Conservation (phyloP, 2,888 invertebrate genomes). For the Lydus trimaculatus region DNA sequence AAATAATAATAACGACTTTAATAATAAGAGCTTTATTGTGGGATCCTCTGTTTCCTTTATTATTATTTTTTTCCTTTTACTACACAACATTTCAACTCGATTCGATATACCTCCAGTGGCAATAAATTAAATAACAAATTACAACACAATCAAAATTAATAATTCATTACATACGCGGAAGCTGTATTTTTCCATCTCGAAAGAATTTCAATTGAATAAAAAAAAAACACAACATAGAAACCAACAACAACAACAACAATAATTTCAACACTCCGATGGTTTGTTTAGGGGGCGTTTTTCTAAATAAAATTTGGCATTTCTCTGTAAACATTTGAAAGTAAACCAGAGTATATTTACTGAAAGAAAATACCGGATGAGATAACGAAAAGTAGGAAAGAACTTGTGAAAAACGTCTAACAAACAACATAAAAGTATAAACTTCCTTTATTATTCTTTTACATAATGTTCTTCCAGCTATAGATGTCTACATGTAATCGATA, state of each 20-base stretch:
- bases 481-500: background rate
- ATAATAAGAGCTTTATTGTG: constrained; percentile 2
- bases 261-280: background rate
- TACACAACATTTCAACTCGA: background rate
- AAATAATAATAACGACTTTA: background rate
- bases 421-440: constrained; percentile 18
- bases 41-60: background rate
- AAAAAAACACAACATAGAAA: background rate
- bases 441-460: constrained; percentile 19
- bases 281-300: background rate
- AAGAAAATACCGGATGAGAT: constrained; percentile 1
- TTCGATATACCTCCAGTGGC: background rate
- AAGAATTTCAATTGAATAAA: background rate
- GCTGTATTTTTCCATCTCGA: background rate
- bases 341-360: background rate
- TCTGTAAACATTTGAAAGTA: background rate
- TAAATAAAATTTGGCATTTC: background rate
- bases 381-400: background rate
- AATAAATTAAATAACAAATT: background rate
- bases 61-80: background rate
- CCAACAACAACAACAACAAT: background rate
- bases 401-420: constrained; percentile 20
- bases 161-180: background rate
- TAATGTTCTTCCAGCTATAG: background rate
- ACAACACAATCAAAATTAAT: constrained; percentile 1